Evolutionary conservation across 2,888 invertebrate species (phyloP).

Genomic region (Actias luna): DNA sequence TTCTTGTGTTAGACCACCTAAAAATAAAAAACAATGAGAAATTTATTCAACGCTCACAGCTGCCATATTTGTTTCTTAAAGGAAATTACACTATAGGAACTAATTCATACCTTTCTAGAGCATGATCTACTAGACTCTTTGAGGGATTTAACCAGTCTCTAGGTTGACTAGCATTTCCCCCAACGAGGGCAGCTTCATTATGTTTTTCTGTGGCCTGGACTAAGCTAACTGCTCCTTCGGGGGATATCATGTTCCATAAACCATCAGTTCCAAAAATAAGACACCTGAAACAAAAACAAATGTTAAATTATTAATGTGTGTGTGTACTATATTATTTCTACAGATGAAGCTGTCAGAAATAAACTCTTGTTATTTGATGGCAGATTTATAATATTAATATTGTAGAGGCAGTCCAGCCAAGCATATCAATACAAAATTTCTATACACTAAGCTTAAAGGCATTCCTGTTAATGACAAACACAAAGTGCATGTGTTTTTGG

Average conservation of each 20-base stretch:
- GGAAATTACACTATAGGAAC: too few species aligned
- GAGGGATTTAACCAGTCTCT: conserved; percentile 93
- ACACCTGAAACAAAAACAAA: conserved; percentile 81
- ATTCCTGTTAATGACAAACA: too few species aligned
- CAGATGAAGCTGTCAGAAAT: neutral
- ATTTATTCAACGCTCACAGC: neutral
- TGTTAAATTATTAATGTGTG: neutral
- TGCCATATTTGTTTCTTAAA: neutral
- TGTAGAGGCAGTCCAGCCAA: too few species aligned
- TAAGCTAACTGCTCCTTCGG: conserved; percentile 91
- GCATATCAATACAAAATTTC: too few species aligned
- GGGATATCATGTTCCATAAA: conserved; percentile 96
- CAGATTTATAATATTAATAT: too few species aligned
- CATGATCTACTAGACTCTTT: conserved; percentile 91
- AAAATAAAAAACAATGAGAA: conserved; percentile 16
- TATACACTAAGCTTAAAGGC: too few species aligned
- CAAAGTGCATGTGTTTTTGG: too few species aligned
- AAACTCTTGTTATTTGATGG: neutral
- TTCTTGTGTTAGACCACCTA: conserved; percentile 91
- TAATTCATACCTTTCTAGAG: conserved; percentile 80
- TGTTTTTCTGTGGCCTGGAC: conserved; percentile 91
- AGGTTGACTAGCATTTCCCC: conserved; percentile 64
- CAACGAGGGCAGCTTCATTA: conserved; percentile 85
- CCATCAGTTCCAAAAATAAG: conserved; percentile 98
- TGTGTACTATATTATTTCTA: neutral